Conservation (phyloP, 2,888 invertebrate species). For the Papilio protenor region DNA sequence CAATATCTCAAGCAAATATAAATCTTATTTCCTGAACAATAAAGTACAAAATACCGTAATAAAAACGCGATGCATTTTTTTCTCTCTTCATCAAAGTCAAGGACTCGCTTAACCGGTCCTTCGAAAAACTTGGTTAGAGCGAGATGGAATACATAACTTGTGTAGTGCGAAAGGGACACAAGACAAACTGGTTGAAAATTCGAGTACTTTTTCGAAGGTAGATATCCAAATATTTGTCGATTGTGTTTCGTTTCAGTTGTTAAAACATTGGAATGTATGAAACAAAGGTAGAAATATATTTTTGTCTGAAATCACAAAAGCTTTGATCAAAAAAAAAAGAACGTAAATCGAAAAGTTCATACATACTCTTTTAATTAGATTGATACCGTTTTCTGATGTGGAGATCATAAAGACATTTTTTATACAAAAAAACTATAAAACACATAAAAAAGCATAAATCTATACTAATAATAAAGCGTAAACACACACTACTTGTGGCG, state of each 20-base stretch:
- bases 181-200: slow-evolving; percentile 23
- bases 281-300: background rate
- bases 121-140: slow-evolving; percentile 27
- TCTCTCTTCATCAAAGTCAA: slow-evolving; percentile 36
- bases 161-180: slow-evolving; percentile 4
- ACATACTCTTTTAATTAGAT: no score
- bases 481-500: no score
- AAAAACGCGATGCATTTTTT: background rate
- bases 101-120: slow-evolving; percentile 43
- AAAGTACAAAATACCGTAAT: background rate
- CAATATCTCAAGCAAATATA: background rate
- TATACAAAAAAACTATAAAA: no score
- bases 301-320: background rate
- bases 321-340: background rate
- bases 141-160: background rate
- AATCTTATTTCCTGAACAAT: background rate
- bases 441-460: no score
- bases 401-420: no score
- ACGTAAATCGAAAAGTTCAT: no score
- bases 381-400: no score
- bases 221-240: background rate
- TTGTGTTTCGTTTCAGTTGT: background rate
- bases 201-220: slow-evolving; percentile 12
- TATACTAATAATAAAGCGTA: no score
- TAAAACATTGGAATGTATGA: background rate